Conservation (phyloP, 2,113 vertebrate species). For the Uropsilus gracilis region DNA sequence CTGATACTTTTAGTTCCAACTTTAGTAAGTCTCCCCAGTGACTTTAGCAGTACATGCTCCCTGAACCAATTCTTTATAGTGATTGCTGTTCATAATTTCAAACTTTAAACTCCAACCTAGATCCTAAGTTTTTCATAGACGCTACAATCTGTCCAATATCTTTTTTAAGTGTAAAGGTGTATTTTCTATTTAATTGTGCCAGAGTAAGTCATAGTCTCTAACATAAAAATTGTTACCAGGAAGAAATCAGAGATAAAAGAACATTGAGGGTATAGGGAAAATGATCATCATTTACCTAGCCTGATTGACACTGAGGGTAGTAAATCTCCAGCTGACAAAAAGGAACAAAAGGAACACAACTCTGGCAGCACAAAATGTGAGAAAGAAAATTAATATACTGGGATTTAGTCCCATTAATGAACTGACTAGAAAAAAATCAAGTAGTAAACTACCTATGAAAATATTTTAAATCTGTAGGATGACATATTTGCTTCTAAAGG, state of each 20-base stretch:
- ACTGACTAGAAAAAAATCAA: neutral
- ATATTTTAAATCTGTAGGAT: neutral
- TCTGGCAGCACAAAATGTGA: neutral
- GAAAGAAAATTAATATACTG: neutral
- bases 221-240: neutral
- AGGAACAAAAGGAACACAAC: neutral
- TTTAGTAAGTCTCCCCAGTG: neutral
- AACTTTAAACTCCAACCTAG: neutral
- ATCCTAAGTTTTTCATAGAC: neutral
- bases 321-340: neutral
- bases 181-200: conserved; percentile 7
- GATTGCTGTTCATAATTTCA: neutral
- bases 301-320: neutral
- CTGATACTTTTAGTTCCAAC: neutral
- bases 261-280: neutral
- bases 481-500: neutral
- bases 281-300: neutral
- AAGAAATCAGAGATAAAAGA: neutral
- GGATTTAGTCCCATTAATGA: neutral
- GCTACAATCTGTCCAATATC: neutral
- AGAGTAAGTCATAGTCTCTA: neutral
- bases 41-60: neutral
- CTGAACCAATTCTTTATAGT: neutral
- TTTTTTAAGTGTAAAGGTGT: neutral
- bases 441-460: neutral